phyloP scores from a whole-genome alignment of 2,888 invertebrate species.

The Chouioia cunea region DNA sequence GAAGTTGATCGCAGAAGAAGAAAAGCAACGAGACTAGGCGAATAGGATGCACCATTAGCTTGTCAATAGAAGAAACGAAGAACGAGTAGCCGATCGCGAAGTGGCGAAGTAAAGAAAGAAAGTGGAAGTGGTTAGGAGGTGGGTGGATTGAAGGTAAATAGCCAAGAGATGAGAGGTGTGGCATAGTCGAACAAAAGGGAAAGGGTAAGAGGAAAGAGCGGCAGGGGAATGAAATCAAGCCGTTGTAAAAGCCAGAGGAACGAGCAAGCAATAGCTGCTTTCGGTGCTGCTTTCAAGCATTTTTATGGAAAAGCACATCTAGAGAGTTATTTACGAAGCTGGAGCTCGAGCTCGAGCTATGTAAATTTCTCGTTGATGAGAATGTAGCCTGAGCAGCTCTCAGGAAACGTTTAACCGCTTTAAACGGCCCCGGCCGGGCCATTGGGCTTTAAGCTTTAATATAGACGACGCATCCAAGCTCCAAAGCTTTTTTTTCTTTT shows the following conservation, averaged over 20 bases:
- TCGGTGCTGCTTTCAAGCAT: conserved; percentile 6
- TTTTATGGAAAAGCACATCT: conserved; percentile 36
- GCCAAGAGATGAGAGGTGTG: too few relatives aligned
- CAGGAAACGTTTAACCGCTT: conserved; percentile 53
- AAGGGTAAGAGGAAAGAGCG: conserved; percentile 1
- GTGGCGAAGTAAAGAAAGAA: too few relatives aligned
- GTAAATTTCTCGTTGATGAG: conserved; percentile 61
- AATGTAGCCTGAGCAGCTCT: conserved; percentile 52
- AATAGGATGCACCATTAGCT: too few relatives aligned
- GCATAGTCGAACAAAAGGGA: too few relatives aligned
- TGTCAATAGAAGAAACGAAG: too few relatives aligned
- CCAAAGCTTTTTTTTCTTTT: conserved; percentile 25
- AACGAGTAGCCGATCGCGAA: too few relatives aligned
- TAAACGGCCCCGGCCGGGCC: conserved; percentile 13
- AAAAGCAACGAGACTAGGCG: too few relatives aligned
- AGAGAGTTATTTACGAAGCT: conserved; percentile 59
- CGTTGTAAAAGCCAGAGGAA: background rate
- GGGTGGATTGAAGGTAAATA: too few relatives aligned
- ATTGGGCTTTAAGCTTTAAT: conserved; percentile 39
- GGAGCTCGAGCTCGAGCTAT: conserved; percentile 44
- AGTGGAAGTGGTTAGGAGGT: too few relatives aligned
- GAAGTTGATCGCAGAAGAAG: too few relatives aligned
- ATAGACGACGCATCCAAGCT: conserved; percentile 36
- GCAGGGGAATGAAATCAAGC: background rate
- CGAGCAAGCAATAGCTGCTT: background rate